Percentiles rank a stretch among this genome's conserved stretches.
Conservation (phyloP, 1,140 invertebrate species). For the Leptopilina boulardi region DNA sequence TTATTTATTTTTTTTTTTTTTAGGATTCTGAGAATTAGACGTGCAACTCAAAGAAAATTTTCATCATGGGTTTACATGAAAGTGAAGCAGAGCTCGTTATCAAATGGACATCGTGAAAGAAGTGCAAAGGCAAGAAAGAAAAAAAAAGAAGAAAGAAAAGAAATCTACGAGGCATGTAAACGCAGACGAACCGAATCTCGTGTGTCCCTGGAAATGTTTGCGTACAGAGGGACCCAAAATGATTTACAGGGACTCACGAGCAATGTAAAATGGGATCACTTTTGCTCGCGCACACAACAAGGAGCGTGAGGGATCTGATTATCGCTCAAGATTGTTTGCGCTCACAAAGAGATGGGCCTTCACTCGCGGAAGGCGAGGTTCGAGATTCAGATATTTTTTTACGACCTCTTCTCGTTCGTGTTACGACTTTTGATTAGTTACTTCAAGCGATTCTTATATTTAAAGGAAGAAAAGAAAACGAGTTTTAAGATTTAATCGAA, state of each 20-base stretch:
- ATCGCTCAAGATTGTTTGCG: slow-evolving; percentile 72
- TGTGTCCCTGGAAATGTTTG: slow-evolving; percentile 61
- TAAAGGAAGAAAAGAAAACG: slow-evolving; percentile 24
- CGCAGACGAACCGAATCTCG: slow-evolving; percentile 65
- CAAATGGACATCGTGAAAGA: slow-evolving; percentile 61
- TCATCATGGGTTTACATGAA: slow-evolving; percentile 38
- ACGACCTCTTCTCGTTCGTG: slow-evolving; percentile 61
- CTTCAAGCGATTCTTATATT: slow-evolving; percentile 36
- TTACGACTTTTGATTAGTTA: slow-evolving; percentile 57
- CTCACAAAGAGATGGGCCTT: slow-evolving; percentile 65
- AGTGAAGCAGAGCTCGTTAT: slow-evolving; percentile 65
- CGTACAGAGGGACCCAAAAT: slow-evolving; percentile 64
- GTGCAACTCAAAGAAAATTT: slow-evolving; percentile 9
- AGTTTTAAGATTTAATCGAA: slow-evolving; percentile 24
- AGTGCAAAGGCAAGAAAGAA: slow-evolving; percentile 54
- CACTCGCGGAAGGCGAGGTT: slow-evolving; percentile 58
- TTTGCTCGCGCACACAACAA: slow-evolving; percentile 44
- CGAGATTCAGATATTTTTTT: slow-evolving; percentile 75
- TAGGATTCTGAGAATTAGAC: slow-evolving; percentile 18
- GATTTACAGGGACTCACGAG: slow-evolving; percentile 72
- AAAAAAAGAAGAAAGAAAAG: slow-evolving; percentile 45
- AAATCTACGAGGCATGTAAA: slow-evolving; percentile 49
- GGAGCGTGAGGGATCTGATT: slow-evolving; percentile 72
- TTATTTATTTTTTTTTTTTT: neutral
- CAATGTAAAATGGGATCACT: slow-evolving; percentile 66